phyloP scores from a whole-genome alignment of 2,888 invertebrate species.

The Drosophila siamana region DNA sequence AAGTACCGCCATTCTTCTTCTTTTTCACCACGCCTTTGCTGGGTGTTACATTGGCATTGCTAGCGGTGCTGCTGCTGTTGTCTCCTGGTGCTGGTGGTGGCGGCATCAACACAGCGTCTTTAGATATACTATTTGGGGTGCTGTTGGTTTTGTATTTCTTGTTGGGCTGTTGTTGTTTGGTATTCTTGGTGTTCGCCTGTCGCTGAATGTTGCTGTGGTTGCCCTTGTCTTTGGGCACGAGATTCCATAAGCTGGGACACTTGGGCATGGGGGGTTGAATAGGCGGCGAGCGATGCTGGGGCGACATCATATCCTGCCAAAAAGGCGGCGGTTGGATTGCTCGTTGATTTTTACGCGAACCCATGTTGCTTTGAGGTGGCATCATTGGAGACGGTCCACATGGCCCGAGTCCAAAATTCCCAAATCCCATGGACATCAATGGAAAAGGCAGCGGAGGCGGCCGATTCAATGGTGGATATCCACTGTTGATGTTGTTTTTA shows the following conservation, averaged over 20 bases:
- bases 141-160: constrained; percentile 44
- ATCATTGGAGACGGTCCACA: constrained; percentile 44
- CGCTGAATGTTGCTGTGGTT: constrained; percentile 16
- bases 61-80: neutral
- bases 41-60: constrained; percentile 3
- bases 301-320: constrained; percentile 75
- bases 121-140: constrained; percentile 13
- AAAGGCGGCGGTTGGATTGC: constrained; percentile 71
- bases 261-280: constrained; percentile 74
- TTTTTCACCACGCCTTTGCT: constrained; percentile 42
- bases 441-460: constrained; percentile 67
- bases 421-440: constrained; percentile 57
- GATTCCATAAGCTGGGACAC: constrained; percentile 68
- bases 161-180: constrained; percentile 24
- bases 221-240: constrained; percentile 62
- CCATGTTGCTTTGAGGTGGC: constrained; percentile 33
- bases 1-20: constrained; percentile 61
- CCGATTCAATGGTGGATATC: constrained; percentile 48
- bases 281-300: constrained; percentile 60
- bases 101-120: constrained; percentile 56
- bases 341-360: constrained; percentile 33
- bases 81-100: constrained; percentile 54
- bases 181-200: constrained; percentile 26
- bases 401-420: constrained; percentile 48
- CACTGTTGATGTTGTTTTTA: constrained; percentile 31